Evolutionary conservation across 2,888 invertebrate species (phyloP).

Genomic region (Machimus rusticus): DNA sequence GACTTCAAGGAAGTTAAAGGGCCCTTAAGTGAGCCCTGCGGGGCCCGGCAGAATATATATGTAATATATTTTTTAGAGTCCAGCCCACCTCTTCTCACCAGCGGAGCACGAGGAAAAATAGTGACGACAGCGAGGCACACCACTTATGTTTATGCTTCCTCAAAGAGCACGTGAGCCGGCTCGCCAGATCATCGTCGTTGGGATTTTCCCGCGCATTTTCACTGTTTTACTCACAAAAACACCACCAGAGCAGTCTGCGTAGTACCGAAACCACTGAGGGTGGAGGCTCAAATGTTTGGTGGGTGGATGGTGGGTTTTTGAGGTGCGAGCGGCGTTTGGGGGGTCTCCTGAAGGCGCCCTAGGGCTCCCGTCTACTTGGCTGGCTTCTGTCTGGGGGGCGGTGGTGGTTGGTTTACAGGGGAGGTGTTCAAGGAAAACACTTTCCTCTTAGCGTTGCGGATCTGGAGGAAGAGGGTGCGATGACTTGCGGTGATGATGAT

Average conservation of each 20-base stretch:
- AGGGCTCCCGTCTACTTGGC: background rate
- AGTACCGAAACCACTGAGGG: background rate
- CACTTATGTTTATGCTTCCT: background rate
- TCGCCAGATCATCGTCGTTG: background rate
- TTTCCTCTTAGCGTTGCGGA: background rate
- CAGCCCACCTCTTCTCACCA: background rate
- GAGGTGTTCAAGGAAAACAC: background rate
- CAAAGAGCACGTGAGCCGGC: slow-evolving; percentile 29
- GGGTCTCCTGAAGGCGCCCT: background rate
- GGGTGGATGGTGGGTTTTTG: background rate
- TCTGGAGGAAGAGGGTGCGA: background rate
- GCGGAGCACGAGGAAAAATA: background rate
- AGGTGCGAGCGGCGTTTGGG: background rate
- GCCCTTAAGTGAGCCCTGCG: background rate
- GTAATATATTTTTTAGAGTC: background rate
- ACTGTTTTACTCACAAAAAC: background rate
- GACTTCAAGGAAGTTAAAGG: background rate
- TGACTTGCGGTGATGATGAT: background rate
- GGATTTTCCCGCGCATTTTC: slow-evolving; percentile 38
- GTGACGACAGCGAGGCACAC: background rate
- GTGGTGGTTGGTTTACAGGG: background rate
- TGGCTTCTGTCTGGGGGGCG: background rate
- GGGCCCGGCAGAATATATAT: background rate
- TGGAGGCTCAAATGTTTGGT: background rate
- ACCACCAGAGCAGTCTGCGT: background rate